Percentiles rank a stretch among this genome's conserved stretches.
phyloP scores from a whole-genome alignment of 2,888 invertebrate genomes.

The Salticus scenicus region DNA sequence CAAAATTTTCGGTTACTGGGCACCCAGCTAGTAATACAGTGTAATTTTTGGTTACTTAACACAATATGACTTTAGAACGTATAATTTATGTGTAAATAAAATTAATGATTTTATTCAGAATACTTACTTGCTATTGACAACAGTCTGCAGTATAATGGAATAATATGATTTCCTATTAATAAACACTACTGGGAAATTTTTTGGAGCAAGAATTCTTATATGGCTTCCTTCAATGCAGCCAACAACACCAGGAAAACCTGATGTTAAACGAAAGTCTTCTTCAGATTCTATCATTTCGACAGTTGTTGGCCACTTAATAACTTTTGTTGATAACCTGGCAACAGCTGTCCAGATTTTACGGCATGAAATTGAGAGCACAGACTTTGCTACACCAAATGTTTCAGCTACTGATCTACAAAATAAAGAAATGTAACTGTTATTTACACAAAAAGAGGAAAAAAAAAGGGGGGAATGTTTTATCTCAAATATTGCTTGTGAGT shows the following conservation, averaged over 20 bases:
- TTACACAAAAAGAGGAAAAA: too few species aligned
- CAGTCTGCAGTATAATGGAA: slow-evolving; percentile 53
- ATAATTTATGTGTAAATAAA: not conserved
- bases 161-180: slow-evolving; percentile 40
- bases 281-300: not conserved
- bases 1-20: too few species aligned
- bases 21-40: too few species aligned
- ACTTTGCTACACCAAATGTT: not conserved
- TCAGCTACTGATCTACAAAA: not conserved
- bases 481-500: too few species aligned
- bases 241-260: not conserved
- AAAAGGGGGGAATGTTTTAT: too few species aligned
- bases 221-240: not conserved
- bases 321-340: not conserved
- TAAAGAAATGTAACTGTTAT: too few species aligned
- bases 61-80: too few species aligned
- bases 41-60: too few species aligned
- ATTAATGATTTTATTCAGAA: too few species aligned
- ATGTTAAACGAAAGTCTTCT: not conserved
- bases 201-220: not conserved
- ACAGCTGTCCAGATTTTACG: not conserved
- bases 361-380: not conserved
- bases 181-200: not conserved
- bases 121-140: slow-evolving; percentile 52
- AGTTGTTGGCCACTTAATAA: not conserved